These are phyloP conservation scores for Cancer borealis DNA, from an alignment of 2,888 invertebrate genomes.

Conservation along the genomic window DNA sequence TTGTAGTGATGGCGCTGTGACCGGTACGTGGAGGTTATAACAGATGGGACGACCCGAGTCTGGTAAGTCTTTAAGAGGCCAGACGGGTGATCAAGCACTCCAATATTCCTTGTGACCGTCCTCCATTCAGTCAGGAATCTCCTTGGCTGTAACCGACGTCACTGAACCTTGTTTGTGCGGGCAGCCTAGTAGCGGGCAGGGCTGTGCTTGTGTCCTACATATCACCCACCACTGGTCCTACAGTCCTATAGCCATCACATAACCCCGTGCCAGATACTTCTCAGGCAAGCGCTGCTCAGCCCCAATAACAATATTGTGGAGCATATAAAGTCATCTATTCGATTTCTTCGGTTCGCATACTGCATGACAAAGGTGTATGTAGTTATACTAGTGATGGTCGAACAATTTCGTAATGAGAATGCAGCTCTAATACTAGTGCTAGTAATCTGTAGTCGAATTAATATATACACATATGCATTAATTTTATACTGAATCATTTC, in stretches of 20 bases:
- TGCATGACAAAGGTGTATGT: not conserved
- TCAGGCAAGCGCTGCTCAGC: not conserved
- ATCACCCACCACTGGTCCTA: not conserved
- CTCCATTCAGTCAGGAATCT: not conserved
- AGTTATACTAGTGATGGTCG: not conserved
- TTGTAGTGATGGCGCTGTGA: not conserved
- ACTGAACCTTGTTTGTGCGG: not conserved
- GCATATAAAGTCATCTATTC: not conserved
- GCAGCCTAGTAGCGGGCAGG: not conserved
- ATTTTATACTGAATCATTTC: too few species aligned
- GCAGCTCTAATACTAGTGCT: not conserved
- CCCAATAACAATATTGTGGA: not conserved
- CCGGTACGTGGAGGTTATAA: not conserved
- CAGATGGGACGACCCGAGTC: not conserved
- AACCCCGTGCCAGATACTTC: not conserved
- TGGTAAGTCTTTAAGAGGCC: conserved; percentile 4
- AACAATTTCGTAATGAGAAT: not conserved
- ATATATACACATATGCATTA: too few species aligned
- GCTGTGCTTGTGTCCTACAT: not conserved
- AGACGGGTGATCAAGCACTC: conserved; percentile 13
- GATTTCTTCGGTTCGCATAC: not conserved
- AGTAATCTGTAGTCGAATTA: too few species aligned
- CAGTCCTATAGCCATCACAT: not conserved
- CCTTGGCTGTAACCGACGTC: not conserved
- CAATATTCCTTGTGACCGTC: not conserved